Conservation (phyloP, 2,113 vertebrate genomes). For the Rallus limicola region DNA sequence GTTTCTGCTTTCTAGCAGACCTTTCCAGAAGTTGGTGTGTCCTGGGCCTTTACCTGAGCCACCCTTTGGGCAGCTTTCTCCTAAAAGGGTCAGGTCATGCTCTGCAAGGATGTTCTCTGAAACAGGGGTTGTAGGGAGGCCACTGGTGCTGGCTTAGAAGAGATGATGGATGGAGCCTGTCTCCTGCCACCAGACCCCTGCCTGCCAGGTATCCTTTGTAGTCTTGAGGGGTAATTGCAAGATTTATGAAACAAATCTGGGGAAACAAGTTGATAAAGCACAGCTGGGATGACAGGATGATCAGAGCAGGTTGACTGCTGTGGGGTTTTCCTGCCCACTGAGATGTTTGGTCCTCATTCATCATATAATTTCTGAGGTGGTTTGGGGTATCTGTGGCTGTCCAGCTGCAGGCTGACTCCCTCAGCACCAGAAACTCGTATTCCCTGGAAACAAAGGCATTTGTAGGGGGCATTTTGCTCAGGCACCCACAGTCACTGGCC, state of each 20-base stretch:
- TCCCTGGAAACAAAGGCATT: neutral
- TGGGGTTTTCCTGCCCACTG: neutral
- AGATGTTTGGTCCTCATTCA: neutral
- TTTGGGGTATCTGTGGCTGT: neutral
- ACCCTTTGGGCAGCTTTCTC: neutral
- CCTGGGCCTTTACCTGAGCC: neutral
- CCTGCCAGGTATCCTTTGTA: fast-evolving
- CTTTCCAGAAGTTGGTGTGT: neutral
- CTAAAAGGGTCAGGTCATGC: neutral
- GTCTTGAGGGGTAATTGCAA: neutral
- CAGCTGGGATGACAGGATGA: neutral
- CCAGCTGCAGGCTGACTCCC: neutral
- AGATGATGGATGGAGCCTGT: neutral
- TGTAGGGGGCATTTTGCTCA: neutral
- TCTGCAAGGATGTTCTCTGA: neutral
- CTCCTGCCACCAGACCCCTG: neutral
- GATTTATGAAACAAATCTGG: neutral
- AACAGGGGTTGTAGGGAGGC: neutral
- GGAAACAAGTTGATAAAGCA: neutral
- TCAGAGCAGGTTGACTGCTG: neutral
- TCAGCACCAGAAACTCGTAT: neutral
- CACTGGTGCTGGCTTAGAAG: neutral
- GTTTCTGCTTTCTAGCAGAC: neutral
- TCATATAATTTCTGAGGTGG: neutral
- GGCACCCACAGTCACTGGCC: neutral